Evolutionary conservation across 2,888 invertebrate genomes (phyloP).

Genomic region (Drosophila macrospina): DNA sequence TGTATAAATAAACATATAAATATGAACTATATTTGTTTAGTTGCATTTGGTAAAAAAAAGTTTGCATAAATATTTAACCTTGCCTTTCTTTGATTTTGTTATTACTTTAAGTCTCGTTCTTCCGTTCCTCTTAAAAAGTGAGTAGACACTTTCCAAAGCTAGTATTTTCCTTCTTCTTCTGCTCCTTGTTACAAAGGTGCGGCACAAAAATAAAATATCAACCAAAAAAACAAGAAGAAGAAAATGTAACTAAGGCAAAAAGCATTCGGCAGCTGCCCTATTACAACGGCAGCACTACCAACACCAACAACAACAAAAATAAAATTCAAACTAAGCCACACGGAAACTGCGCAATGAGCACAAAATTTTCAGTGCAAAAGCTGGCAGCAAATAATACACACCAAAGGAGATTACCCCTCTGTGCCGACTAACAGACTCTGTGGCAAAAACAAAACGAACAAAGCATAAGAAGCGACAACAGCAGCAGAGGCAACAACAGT

Average conservation of each 20-base stretch:
- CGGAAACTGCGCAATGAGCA: slow-evolving; percentile 77
- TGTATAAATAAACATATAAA: not conserved
- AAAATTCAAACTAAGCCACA: slow-evolving; percentile 69
- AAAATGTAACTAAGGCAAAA: slow-evolving; percentile 23
- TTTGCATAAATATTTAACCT: no score
- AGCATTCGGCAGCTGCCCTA: slow-evolving; percentile 23
- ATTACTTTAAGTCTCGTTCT: not conserved
- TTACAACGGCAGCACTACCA: slow-evolving; percentile 22
- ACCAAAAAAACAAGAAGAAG: slow-evolving; percentile 9
- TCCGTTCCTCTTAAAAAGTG: not conserved
- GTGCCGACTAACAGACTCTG: slow-evolving; percentile 5
- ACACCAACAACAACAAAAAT: slow-evolving; percentile 14
- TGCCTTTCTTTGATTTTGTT: not conserved
- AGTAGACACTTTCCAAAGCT: slow-evolving; percentile 8
- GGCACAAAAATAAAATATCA: slow-evolving; percentile 46
- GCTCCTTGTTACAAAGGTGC: slow-evolving; percentile 42
- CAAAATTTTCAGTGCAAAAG: slow-evolving; percentile 57
- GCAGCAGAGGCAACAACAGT: slow-evolving; percentile 50
- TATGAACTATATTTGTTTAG: no score
- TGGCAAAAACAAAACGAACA: slow-evolving; percentile 35
- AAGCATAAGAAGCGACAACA: slow-evolving; percentile 52
- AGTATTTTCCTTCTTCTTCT: not conserved
- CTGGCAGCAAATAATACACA: slow-evolving; percentile 45
- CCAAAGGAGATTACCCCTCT: slow-evolving; percentile 55
- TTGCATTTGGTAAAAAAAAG: no score